Conservation (phyloP, 2,888 invertebrate species). For the Acronicta leporina region DNA sequence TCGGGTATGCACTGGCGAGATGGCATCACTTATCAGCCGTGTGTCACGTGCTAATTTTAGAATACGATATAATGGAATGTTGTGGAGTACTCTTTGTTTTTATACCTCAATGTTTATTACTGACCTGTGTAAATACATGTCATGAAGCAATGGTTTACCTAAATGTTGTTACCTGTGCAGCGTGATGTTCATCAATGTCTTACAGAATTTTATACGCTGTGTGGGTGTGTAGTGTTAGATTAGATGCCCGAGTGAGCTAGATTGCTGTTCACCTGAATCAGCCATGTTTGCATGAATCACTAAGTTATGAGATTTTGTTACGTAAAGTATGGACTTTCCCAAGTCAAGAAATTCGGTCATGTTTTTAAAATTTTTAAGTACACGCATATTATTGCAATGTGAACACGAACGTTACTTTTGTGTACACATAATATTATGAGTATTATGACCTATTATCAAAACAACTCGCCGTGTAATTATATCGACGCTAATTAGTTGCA, state of each 20-base stretch:
- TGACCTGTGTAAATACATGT: conserved; percentile 27
- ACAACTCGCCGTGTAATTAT: conserved; percentile 12
- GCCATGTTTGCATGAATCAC: conserved; percentile 68
- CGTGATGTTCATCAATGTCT: conserved; percentile 19
- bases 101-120: conserved; percentile 42
- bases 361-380: conserved; percentile 56
- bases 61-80: conserved; percentile 64
- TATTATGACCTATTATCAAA: conserved; percentile 7
- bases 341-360: conserved; percentile 61
- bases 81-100: conserved; percentile 49
- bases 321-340: conserved; percentile 68
- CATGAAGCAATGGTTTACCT: not conserved
- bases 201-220: conserved; percentile 26
- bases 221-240: conserved; percentile 46
- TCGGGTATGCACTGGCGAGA: conserved; percentile 65
- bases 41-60: conserved; percentile 73
- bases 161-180: not conserved
- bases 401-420: conserved; percentile 13
- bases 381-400: conserved; percentile 41
- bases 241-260: conserved; percentile 57
- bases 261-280: conserved; percentile 60
- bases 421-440: not conserved
- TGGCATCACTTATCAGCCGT: conserved; percentile 71
- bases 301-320: conserved; percentile 64
- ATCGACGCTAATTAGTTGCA: conserved; percentile 8